Percentiles rank a stretch among this genome's conserved stretches.
Evolutionary conservation across 2,888 invertebrate genomes (phyloP).

Genomic region (Bombylius major): DNA sequence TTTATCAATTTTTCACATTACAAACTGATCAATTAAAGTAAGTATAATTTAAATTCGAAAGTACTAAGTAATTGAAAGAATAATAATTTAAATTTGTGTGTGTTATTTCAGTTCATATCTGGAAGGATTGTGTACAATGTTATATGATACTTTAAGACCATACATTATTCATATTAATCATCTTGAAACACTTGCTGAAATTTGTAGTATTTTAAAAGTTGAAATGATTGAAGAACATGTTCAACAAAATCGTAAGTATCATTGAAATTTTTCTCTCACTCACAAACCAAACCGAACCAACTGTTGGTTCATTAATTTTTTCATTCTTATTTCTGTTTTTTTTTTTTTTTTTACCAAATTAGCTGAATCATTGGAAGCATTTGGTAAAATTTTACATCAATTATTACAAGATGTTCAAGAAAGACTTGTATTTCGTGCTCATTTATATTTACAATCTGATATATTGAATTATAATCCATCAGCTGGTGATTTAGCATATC

Average conservation of each 20-base stretch:
- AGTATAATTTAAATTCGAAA: constrained; percentile 21
- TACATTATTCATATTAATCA: constrained; percentile 94
- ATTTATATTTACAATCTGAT: constrained; percentile 86
- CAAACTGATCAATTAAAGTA: constrained; percentile 52
- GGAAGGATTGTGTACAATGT: constrained; percentile 68
- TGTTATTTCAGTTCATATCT: constrained; percentile 51
- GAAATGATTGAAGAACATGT: constrained; percentile 90
- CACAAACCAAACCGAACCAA: no score
- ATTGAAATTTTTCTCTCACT: no score
- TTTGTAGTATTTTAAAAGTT: constrained; percentile 82
- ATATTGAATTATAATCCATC: constrained; percentile 80
- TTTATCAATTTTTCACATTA: constrained; percentile 75
- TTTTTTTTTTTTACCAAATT: constrained; percentile 18
- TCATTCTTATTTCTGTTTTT: neutral
- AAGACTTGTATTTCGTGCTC: constrained; percentile 86
- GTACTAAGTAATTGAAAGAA: neutral
- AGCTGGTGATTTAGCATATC: constrained; percentile 93
- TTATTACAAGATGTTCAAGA: constrained; percentile 92
- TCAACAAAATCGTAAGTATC: constrained; percentile 57
- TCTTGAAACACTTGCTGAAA: constrained; percentile 90
- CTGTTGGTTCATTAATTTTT: no score
- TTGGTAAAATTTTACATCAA: constrained; percentile 65
- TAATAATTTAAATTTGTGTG: neutral
- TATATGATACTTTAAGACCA: constrained; percentile 88
- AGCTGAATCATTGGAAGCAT: constrained; percentile 59